phyloP scores from a whole-genome alignment of 2,888 invertebrate species.

The Synanthedon formicaeformis region DNA sequence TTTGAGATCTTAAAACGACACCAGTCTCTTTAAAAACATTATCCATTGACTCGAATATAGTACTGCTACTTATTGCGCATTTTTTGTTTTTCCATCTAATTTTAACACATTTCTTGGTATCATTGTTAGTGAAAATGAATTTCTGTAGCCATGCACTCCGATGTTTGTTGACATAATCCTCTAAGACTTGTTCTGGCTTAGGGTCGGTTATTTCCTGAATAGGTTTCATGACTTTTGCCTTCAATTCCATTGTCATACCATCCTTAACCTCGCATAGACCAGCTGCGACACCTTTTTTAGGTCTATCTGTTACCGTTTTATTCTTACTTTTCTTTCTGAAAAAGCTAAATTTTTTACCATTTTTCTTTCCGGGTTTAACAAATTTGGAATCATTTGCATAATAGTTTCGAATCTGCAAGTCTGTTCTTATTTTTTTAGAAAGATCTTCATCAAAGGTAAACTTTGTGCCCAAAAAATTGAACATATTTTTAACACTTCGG shows the following conservation, averaged over 20 bases:
- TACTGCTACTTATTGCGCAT: slow-evolving; percentile 43
- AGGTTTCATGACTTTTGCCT: slow-evolving; percentile 10
- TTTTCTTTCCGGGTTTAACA: slow-evolving; percentile 12
- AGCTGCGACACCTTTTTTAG: slow-evolving; percentile 37
- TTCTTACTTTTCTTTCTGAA: slow-evolving; percentile 38
- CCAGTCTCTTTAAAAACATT: slow-evolving; percentile 36
- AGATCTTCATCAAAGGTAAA: slow-evolving; percentile 39
- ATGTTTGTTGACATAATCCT: slow-evolving; percentile 20
- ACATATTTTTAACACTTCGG: slow-evolving; percentile 45
- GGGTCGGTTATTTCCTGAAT: slow-evolving; percentile 8
- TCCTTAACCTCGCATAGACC: slow-evolving; percentile 47
- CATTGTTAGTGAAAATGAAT: slow-evolving; percentile 27
- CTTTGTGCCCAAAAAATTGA: slow-evolving; percentile 49
- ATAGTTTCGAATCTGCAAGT: not conserved
- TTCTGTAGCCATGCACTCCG: slow-evolving; percentile 38
- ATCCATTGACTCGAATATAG: slow-evolving; percentile 41
- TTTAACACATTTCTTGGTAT: slow-evolving; percentile 37
- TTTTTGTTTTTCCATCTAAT: slow-evolving; percentile 48
- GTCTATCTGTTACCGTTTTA: slow-evolving; percentile 20
- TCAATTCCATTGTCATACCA: slow-evolving; percentile 34
- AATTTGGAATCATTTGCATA: slow-evolving; percentile 2
- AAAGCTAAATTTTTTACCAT: slow-evolving; percentile 39
- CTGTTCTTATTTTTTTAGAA: not conserved
- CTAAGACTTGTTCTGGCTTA: slow-evolving; percentile 3
- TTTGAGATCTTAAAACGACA: slow-evolving; percentile 30